Percentiles rank a stretch among this genome's conserved stretches.
Conservation (phyloP, 2,888 invertebrate species). For the Neoitamus cyanurus region DNA sequence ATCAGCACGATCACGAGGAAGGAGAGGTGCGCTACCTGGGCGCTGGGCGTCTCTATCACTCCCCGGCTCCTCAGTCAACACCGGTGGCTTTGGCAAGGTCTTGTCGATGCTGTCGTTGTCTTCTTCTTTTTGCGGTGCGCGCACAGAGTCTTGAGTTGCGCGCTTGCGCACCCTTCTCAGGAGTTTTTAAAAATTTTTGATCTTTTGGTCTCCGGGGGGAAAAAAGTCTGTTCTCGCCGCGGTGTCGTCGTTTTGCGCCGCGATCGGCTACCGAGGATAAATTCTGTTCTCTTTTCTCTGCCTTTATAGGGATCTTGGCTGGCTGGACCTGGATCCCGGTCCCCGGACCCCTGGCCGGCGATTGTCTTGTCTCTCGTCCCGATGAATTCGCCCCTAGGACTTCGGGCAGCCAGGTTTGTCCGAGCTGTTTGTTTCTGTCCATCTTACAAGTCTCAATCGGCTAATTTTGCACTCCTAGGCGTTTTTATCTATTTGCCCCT, state of each 20-base stretch:
- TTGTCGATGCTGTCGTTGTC: constrained; percentile 9
- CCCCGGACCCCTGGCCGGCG: constrained; percentile 55
- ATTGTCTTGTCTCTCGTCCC: constrained; percentile 66
- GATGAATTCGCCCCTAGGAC: constrained; percentile 63
- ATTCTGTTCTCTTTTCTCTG: constrained; percentile 30
- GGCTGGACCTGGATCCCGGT: not conserved
- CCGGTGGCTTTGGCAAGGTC: constrained; percentile 40
- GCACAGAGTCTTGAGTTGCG: not conserved
- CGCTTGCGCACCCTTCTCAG: constrained; percentile 38
- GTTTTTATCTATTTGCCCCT: constrained; percentile 34
- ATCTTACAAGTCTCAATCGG: constrained; percentile 62
- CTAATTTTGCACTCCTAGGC: constrained; percentile 55
- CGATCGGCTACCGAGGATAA: constrained; percentile 30
- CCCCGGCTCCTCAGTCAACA: constrained; percentile 23
- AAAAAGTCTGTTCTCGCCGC: constrained; percentile 39
- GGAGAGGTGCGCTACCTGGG: constrained; percentile 9
- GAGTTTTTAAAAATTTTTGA: constrained; percentile 34
- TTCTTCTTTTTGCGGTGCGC: not conserved
- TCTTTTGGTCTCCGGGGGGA: not conserved
- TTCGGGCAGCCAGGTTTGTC: constrained; percentile 59
- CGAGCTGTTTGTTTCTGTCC: constrained; percentile 66
- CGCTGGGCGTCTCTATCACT: constrained; percentile 10
- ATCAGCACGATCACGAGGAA: constrained; percentile 47
- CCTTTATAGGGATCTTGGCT: not conserved
- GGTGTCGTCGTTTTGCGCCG: constrained; percentile 16